These are phyloP conservation scores for Coremacera marginata DNA, from an alignment of 2,888 invertebrate genomes.

Conservation along the genomic window DNA sequence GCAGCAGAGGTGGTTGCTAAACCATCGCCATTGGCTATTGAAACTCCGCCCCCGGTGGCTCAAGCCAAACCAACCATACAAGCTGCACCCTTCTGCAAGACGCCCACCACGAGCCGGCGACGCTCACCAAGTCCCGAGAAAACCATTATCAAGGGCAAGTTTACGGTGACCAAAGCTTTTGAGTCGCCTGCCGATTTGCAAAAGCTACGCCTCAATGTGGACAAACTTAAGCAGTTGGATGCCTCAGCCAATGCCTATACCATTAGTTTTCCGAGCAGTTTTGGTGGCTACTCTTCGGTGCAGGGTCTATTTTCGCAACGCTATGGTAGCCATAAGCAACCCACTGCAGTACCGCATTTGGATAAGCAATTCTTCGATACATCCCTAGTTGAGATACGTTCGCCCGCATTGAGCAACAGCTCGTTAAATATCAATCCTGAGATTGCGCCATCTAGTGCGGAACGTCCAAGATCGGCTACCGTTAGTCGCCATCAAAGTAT, in stretches of 20 bases:
- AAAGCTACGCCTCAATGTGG: constrained; percentile 60
- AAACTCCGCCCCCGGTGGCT: background rate
- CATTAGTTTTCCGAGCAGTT: constrained; percentile 77
- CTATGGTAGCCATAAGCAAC: constrained; percentile 61
- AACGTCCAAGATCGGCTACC: background rate
- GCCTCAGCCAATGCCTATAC: constrained; percentile 73
- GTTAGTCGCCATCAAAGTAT: constrained; percentile 50
- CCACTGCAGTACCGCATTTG: constrained; percentile 73
- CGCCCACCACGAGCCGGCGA: background rate
- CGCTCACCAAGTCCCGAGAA: constrained; percentile 61
- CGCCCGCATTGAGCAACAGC: constrained; percentile 68
- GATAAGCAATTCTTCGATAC: constrained; percentile 87
- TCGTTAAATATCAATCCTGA: constrained; percentile 54
- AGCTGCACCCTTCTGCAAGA: background rate
- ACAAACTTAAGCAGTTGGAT: constrained; percentile 58
- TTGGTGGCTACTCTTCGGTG: constrained; percentile 73
- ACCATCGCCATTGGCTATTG: background rate
- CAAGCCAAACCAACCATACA: background rate
- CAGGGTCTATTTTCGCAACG: constrained; percentile 73
- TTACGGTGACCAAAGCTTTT: constrained; percentile 71
- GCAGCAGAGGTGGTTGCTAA: background rate
- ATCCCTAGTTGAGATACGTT: constrained; percentile 83
- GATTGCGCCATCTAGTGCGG: too few relatives aligned
- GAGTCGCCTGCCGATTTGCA: constrained; percentile 59
- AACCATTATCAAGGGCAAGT: constrained; percentile 70